Base-by-base conservation (phyloP, 1,140 invertebrate genomes). In the Diplogasteroides magnus region DNA sequence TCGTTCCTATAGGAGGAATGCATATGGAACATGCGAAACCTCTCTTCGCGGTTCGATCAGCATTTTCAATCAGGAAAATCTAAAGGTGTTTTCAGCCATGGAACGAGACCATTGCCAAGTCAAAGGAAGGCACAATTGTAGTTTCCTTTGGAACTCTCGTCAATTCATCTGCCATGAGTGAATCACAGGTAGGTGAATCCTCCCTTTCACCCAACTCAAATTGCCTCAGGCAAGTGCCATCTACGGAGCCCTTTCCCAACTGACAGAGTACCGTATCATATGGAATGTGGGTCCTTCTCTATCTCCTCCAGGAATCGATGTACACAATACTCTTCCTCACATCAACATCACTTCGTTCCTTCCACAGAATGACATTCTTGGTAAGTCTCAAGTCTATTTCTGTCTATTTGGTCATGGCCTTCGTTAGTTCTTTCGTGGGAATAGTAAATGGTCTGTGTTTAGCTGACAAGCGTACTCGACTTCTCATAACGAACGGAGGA, bases 361-460 rank as follows among this genome's bases (percentile, higher is more conserved):
- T 32, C 79, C 79, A 29, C 79, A 81, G 66, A 81, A 81, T 63
- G 79, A 81, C 67, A 68, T 81, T 27, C 69, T 81, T n/a, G 79
- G 78, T 82, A 57, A 55, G 65, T 63, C 13, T 66, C 11, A 23
- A 31, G 28, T 28, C 23, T 14, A 31, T 68, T 64, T 13, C 28
- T 31, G 14, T 29, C 19, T 64, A 23, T 14, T 29, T 64, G 11
- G 62, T 1, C 14, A 25, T 37, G 37, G 37, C 57, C n/a, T 2
- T 55, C 3, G 26, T 2, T 26, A 28, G 27, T 27, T 74, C 65
- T 57, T 31, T 56, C 2, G 29, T 74, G 13, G 26, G 63, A 11
- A 13, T 25, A 23, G 3, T 6, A 23, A 11, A 25, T 60, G n/a
- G 27, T 28, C 23, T 25, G 23, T 25, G 3, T 74, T 59, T 48